Conservation (phyloP, 2,797 vertebrate genomes). For the Rhabdophis nuchalis region DNA sequence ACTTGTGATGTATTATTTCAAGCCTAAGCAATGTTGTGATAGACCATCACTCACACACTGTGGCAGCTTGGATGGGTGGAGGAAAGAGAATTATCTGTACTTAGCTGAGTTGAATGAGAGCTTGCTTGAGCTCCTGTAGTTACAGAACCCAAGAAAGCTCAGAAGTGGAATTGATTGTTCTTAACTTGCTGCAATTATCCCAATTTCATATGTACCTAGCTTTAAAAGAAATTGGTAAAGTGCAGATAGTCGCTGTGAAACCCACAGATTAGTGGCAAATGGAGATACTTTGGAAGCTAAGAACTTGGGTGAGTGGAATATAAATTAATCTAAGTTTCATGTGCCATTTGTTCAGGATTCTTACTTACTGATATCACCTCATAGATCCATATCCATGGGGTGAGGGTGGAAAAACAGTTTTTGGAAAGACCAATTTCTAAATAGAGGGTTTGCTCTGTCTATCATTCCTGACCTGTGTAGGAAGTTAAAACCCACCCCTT, state of each 20-base stretch:
- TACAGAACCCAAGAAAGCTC: not conserved
- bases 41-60: not conserved
- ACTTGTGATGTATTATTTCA: not conserved
- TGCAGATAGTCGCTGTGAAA: not conserved
- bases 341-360: not conserved
- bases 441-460: not conserved
- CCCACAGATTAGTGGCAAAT: not conserved
- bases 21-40: not conserved
- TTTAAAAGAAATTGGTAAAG: not conserved
- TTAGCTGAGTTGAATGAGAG: not conserved
- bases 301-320: not conserved
- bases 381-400: not conserved
- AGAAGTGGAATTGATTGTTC: not conserved
- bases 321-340: not conserved
- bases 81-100: slow-evolving; percentile 7
- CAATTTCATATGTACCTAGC: not conserved
- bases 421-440: not conserved
- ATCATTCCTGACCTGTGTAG: not conserved
- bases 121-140: not conserved
- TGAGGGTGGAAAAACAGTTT: not conserved
- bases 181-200: slow-evolving; percentile 1
- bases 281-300: not conserved
- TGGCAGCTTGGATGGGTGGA: slow-evolving; percentile 13
- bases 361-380: not conserved
- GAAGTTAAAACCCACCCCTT: too few relatives aligned